Evolutionary conservation across 2,113 vertebrate species (phyloP), one percentile per base, ranked within the genome.

Genomic region (Hoplias malabaricus): DNA sequence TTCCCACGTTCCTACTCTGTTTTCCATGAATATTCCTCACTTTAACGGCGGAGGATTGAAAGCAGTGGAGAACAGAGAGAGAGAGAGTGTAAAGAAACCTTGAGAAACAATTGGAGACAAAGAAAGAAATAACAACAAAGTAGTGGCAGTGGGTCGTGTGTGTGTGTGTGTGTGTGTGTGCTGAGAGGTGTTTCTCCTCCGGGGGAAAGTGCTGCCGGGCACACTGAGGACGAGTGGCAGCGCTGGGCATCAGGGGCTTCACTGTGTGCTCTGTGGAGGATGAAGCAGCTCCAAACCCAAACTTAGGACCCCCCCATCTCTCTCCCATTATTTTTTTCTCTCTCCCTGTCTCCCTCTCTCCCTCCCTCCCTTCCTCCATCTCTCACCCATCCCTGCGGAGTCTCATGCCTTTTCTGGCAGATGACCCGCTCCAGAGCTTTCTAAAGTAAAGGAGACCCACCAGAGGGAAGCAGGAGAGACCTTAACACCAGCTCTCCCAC

Each of bases 391-490:
- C 63, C 63, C 14, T 27, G 25, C 19, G 19, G 65, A 65, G 69
- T 36, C 27, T 73, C 71, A 40, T 34, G 38, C 40, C 63, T 70
- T 69, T 42, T 50, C 53, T 80, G 81, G 77, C 77, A 83, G 40
- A 56, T 67, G 74, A 76, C 77, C 74, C 62, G 1, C 53, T 56
- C 42, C 43, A 34, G 75, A 69, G 70, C 42, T 65, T 33, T 67
- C 54, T 70, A 69, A 66, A 68, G 62, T 62, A 57, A 70, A 62
- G 54, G 71, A 19, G 42, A 77, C 54, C 78, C 78, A 82, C 65
- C 23, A 53, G 62, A 36, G 75, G 36, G 54, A 59, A 23, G 27
- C 40, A 61, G 31, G 29, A 29, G 63, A 65, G 29, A 34, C n/a
- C n/a, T 25, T 31, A 40, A 21, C 54, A 50, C 31, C 25, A 33